Conservation (phyloP, 2,113 vertebrate genomes). For the Oreochromis tanganicae region DNA sequence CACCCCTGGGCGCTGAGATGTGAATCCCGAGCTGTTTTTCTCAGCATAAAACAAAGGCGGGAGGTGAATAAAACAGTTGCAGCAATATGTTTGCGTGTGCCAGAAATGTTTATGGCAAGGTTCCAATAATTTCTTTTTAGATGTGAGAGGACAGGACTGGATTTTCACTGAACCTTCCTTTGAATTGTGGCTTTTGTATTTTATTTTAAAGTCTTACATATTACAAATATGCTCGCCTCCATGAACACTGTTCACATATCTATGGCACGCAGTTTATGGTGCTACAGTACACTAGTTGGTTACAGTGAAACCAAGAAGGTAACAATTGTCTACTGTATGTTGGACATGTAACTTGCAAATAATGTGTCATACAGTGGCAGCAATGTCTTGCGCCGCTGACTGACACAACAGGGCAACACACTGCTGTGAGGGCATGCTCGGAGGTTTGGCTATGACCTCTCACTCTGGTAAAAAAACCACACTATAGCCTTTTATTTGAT, state of each 20-base stretch:
- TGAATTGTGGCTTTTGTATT: neutral
- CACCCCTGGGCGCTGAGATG: slow-evolving; percentile 69
- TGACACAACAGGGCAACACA: slow-evolving; percentile 48
- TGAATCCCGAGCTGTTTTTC: slow-evolving; percentile 60
- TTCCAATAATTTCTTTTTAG: slow-evolving; percentile 10
- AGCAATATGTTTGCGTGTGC: slow-evolving; percentile 48
- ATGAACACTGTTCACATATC: neutral
- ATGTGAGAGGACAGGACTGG: neutral
- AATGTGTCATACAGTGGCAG: neutral
- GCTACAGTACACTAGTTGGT: neutral
- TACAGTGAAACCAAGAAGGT: neutral
- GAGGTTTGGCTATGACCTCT: slow-evolving; percentile 38
- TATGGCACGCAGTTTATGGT: neutral
- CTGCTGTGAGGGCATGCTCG: slow-evolving; percentile 29
- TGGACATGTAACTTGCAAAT: neutral
- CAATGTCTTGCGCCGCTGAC: slow-evolving; percentile 57
- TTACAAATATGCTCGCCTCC: neutral
- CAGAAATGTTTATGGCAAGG: neutral
- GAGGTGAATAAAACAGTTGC: slow-evolving; percentile 20
- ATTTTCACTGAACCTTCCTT: neutral
- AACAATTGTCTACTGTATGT: neutral
- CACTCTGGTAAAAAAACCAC: slow-evolving; percentile 24
- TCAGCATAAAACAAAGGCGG: slow-evolving; percentile 54
- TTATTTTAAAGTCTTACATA: neutral
- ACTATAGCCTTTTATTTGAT: slow-evolving; percentile 44